These are phyloP conservation scores for Drosophila sulfurigaster DNA, from an alignment of 1,140 invertebrate genomes.

Conservation along the genomic window DNA sequence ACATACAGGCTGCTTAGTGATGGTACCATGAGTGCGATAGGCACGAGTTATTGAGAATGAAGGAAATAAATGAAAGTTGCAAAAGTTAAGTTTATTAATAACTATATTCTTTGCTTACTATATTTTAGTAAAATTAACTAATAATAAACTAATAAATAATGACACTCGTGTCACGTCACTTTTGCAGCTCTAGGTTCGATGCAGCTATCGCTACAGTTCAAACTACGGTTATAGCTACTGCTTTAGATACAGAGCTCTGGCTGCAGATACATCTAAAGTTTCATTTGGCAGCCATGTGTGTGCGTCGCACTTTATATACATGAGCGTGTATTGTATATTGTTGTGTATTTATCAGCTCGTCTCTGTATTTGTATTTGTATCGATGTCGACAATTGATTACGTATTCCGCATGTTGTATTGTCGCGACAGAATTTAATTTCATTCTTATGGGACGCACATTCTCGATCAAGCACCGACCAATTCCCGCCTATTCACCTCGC, in stretches of 20 bases:
- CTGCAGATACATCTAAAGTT: slow-evolving; percentile 10
- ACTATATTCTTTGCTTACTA: too few relatives aligned
- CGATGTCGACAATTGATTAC: slow-evolving; percentile 75
- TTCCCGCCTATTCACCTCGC: slow-evolving; percentile 34
- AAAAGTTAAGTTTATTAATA: too few relatives aligned
- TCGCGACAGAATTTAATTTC: slow-evolving; percentile 82
- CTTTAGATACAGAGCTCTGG: neutral
- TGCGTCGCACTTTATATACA: neutral
- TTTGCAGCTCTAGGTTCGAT: neutral
- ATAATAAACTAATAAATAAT: too few relatives aligned
- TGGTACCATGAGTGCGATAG: neutral
- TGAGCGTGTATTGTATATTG: slow-evolving; percentile 15
- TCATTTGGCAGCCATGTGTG: neutral
- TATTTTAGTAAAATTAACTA: too few relatives aligned
- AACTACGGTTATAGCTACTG: neutral
- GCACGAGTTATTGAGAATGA: neutral
- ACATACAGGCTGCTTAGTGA: neutral
- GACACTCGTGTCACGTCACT: neutral
- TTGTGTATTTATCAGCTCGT: slow-evolving; percentile 12
- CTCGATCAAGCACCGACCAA: slow-evolving; percentile 58
- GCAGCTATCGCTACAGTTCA: neutral
- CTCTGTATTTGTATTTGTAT: slow-evolving; percentile 42
- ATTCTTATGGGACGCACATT: slow-evolving; percentile 66
- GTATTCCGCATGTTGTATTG: slow-evolving; percentile 76
- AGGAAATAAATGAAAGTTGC: too few relatives aligned